Conservation (phyloP, 2,113 vertebrate genomes). For the Strix aluco region DNA sequence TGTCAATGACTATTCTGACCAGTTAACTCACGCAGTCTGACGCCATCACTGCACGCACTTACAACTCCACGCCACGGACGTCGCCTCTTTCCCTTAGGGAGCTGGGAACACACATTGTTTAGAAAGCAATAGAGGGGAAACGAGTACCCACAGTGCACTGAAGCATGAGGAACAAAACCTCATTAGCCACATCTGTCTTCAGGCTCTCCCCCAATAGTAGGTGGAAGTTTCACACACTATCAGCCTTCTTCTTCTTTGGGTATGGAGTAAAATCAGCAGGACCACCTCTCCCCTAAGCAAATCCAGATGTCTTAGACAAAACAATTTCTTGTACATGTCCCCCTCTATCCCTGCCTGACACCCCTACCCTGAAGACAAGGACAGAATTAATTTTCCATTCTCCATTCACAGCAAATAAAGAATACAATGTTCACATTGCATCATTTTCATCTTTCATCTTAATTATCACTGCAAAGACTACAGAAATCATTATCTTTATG, state of each 20-base stretch:
- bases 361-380: slow-evolving; percentile 27
- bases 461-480: slow-evolving; percentile 77
- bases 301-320: background rate
- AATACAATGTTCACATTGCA: slow-evolving; percentile 61
- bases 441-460: slow-evolving; percentile 81
- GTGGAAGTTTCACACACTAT: background rate
- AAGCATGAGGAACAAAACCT: background rate
- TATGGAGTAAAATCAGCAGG: background rate
- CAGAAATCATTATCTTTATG: slow-evolving; percentile 80
- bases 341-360: background rate
- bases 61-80: background rate
- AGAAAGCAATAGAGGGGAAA: background rate
- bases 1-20: background rate
- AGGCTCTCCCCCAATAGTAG: background rate
- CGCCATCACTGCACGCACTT: background rate
- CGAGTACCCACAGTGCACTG: background rate
- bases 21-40: background rate
- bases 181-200: slow-evolving; percentile 32
- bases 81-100: background rate
- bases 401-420: slow-evolving; percentile 65
- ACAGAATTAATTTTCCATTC: slow-evolving; percentile 57
- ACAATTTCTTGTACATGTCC: background rate
- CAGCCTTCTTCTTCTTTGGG: background rate
- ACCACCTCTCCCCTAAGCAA: background rate
- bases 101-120: background rate